phyloP scores from a whole-genome alignment of 2,888 invertebrate species.

The Sesia bembeciformis region DNA sequence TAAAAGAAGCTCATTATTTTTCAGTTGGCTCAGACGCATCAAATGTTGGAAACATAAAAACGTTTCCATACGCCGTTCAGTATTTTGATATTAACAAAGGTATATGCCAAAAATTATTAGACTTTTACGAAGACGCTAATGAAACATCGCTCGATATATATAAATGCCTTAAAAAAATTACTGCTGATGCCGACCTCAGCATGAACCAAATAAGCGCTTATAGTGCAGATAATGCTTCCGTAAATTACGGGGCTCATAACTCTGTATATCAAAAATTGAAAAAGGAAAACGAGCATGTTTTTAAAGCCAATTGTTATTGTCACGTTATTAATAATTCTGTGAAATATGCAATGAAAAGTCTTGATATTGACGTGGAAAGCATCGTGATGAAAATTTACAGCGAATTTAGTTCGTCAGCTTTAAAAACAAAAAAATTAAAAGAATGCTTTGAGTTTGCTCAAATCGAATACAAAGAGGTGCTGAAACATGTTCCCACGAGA shows the following conservation, averaged over 20 bases:
- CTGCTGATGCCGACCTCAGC: neutral
- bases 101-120: conserved; percentile 1
- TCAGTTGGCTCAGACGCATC: neutral
- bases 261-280: too few species aligned
- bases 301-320: too few species aligned
- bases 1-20: neutral
- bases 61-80: conserved; percentile 1
- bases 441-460: too few species aligned
- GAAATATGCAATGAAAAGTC: too few species aligned
- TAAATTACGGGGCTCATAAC: neutral
- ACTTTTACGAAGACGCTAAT: conserved; percentile 1
- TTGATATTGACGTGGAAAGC: too few species aligned
- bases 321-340: too few species aligned
- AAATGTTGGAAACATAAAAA: neutral
- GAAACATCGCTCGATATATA: conserved; percentile 4
- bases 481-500: too few species aligned
- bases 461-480: too few species aligned
- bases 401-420: too few species aligned
- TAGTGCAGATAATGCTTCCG: neutral
- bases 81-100: conserved; percentile 1
- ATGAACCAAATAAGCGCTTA: neutral
- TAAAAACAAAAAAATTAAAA: too few species aligned
- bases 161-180: conserved; percentile 1
- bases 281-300: too few species aligned
- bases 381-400: too few species aligned